These are phyloP conservation scores for Artibeus lituratus DNA, from an alignment of 2,797 vertebrate genomes.

Conservation along the genomic window DNA sequence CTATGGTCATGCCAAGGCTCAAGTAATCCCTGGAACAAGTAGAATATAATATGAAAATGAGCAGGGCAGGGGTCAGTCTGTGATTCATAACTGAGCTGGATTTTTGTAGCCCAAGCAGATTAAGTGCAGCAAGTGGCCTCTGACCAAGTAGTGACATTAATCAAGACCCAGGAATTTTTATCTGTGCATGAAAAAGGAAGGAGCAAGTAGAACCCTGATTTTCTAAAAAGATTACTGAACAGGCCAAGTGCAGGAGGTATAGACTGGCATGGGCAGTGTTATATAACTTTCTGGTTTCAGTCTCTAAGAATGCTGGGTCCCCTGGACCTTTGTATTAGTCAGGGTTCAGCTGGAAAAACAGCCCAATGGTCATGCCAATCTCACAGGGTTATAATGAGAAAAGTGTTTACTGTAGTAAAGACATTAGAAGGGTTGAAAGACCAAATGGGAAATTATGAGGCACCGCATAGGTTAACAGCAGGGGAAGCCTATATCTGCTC, in stretches of 20 bases:
- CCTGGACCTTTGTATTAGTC: not conserved
- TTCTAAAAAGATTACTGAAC: not conserved
- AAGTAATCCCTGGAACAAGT: not conserved
- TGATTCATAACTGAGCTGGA: not conserved
- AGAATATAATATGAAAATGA: not conserved
- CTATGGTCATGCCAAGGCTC: not conserved
- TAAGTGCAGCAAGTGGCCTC: not conserved
- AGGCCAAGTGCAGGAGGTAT: not conserved
- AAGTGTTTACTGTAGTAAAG: not conserved
- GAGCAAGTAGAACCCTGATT: not conserved
- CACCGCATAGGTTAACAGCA: not conserved
- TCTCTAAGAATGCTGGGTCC: not conserved
- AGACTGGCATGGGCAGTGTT: not conserved
- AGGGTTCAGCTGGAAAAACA: not conserved
- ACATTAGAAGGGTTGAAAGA: not conserved
- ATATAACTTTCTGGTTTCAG: not conserved
- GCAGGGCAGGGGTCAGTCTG: not conserved
- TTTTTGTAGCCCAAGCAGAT: not conserved
- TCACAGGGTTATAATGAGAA: not conserved
- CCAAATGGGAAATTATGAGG: not conserved
- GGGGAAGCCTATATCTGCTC: not conserved
- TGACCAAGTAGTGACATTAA: not conserved
- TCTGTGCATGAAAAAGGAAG: not conserved
- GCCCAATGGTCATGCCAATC: not conserved
- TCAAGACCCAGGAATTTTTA: not conserved